phyloP scores from a whole-genome alignment of 2,888 invertebrate species.

The Lamellibrachia satsuma region DNA sequence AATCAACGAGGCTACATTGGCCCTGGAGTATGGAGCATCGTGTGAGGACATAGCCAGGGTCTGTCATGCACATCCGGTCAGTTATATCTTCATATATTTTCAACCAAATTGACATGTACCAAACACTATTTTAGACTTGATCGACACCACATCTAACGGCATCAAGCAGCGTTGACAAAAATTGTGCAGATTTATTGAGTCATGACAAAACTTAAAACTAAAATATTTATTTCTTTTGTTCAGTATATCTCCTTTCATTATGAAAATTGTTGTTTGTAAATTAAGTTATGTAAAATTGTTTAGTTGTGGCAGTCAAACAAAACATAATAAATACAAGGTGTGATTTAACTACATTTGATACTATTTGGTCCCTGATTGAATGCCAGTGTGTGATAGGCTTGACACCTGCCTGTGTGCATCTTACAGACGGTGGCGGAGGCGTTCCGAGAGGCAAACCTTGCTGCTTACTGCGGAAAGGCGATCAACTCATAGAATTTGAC shows the following conservation, averaged over 20 bases:
- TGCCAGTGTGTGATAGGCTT: no score
- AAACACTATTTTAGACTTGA: no score
- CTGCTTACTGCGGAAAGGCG: slow-evolving; percentile 94
- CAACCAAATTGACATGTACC: not conserved
- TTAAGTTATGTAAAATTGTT: not conserved
- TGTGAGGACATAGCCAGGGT: slow-evolving; percentile 98
- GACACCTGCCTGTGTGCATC: not conserved
- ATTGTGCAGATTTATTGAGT: no score
- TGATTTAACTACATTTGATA: not conserved
- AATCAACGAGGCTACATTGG: slow-evolving; percentile 97
- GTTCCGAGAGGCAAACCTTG: slow-evolving; percentile 93
- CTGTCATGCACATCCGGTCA: slow-evolving; percentile 98
- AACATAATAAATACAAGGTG: not conserved
- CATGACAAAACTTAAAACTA: no score
- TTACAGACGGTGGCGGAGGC: slow-evolving; percentile 94
- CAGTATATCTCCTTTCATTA: not conserved
- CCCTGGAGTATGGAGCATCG: slow-evolving; percentile 98
- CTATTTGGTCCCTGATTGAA: not conserved
- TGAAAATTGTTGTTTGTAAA: not conserved
- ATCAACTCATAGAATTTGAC: slow-evolving; percentile 80
- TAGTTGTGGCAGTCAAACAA: not conserved
- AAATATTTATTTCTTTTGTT: no score
- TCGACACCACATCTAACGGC: no score
- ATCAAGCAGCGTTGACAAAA: no score
- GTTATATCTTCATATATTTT: slow-evolving; percentile 49